A percentile compares a stretch with the other conserved stretches of the same genome.
Evolutionary conservation across 1,140 invertebrate genomes (phyloP).

Genomic region (Lanistes nyassanus): DNA sequence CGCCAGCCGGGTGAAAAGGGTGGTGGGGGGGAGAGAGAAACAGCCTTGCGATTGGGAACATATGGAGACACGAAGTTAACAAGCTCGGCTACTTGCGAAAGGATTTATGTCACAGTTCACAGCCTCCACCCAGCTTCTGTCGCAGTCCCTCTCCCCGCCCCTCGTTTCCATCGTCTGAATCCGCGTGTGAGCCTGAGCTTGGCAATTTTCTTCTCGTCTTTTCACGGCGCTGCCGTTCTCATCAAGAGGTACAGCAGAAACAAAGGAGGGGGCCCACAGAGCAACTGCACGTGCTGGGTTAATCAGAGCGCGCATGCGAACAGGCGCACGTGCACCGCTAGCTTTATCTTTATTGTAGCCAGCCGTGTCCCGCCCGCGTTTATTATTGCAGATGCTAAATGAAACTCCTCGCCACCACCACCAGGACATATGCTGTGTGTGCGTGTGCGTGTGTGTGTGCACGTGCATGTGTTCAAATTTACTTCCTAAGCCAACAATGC

Average conservation of each 20-base stretch:
- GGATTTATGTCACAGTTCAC: too few species aligned
- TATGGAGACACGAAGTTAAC: too few species aligned
- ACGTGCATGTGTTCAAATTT: background rate
- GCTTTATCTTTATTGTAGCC: slow-evolving; percentile 22
- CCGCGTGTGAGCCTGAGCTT: background rate
- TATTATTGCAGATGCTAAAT: slow-evolving; percentile 29
- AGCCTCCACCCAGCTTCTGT: background rate
- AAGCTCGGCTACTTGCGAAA: too few species aligned
- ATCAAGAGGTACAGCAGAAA: background rate
- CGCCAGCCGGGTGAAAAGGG: too few species aligned
- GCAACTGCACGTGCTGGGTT: slow-evolving; percentile 11
- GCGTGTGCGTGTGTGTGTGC: background rate
- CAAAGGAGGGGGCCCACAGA: background rate
- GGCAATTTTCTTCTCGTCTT: background rate
- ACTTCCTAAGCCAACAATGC: background rate
- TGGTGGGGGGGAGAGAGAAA: too few species aligned
- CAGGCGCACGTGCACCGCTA: background rate
- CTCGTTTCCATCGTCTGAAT: background rate
- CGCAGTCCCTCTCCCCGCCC: background rate
- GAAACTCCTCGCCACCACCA: slow-evolving; percentile 15
- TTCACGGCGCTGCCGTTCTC: slow-evolving; percentile 5
- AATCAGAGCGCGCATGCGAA: slow-evolving; percentile 26
- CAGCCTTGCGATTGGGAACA: too few species aligned
- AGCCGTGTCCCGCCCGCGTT: slow-evolving; percentile 10
- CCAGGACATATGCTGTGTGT: background rate